phyloP scores from a whole-genome alignment of 2,888 invertebrate species.

The Drosophila borealis region DNA sequence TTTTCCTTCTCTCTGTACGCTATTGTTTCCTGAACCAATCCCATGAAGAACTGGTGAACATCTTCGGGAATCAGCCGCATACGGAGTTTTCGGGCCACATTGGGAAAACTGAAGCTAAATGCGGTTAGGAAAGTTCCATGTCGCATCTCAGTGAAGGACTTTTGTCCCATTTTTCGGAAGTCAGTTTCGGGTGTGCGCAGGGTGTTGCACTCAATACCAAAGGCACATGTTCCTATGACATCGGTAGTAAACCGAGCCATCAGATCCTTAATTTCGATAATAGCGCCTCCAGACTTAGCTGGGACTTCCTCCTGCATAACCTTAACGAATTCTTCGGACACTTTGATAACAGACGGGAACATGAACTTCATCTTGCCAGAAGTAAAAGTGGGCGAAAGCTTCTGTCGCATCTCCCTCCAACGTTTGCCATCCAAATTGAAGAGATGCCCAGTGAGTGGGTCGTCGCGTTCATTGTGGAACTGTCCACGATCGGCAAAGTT shows the following conservation, averaged over 20 bases:
- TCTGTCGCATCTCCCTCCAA: slow-evolving; percentile 85
- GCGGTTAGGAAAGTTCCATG: slow-evolving; percentile 46
- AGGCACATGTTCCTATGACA: slow-evolving; percentile 85
- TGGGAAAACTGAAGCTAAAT: slow-evolving; percentile 59
- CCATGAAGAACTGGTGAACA: slow-evolving; percentile 80
- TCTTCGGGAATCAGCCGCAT: slow-evolving; percentile 66
- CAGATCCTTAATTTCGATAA: slow-evolving; percentile 84
- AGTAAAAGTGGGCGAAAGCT: slow-evolving; percentile 82
- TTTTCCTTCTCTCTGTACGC: slow-evolving; percentile 81
- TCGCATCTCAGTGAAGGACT: slow-evolving; percentile 38
- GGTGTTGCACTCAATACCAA: slow-evolving; percentile 85
- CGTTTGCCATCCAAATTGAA: slow-evolving; percentile 81
- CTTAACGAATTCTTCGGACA: slow-evolving; percentile 56
- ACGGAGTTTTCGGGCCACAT: slow-evolving; percentile 64
- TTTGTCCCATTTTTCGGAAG: slow-evolving; percentile 75
- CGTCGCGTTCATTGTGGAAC: slow-evolving; percentile 78
- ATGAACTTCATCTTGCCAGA: slow-evolving; percentile 78
- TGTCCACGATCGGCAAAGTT: slow-evolving; percentile 83
- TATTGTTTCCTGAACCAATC: slow-evolving; percentile 83
- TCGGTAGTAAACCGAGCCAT: slow-evolving; percentile 85
- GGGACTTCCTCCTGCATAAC: slow-evolving; percentile 54
- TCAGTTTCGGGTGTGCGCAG: slow-evolving; percentile 80
- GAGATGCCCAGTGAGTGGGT: slow-evolving; percentile 82
- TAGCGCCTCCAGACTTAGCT: slow-evolving; percentile 11
- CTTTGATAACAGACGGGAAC: slow-evolving; percentile 66